Evolutionary conservation across 2,888 invertebrate species (phyloP).

Genomic region (Tupiocoris notatus): DNA sequence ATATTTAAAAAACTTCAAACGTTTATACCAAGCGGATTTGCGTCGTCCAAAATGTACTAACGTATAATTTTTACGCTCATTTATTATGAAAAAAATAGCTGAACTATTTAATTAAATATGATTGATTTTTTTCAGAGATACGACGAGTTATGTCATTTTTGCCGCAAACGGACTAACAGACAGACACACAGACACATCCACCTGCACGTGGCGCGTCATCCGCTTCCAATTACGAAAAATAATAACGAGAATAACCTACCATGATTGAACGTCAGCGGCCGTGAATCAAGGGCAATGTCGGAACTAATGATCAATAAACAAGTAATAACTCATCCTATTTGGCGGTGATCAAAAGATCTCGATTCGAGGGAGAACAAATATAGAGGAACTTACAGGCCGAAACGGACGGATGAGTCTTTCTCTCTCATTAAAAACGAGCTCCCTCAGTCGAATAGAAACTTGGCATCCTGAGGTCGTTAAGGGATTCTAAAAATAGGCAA

Average conservation of each 20-base stretch:
- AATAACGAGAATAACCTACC: neutral
- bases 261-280: neutral
- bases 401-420: neutral
- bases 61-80: no score
- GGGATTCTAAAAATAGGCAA: conserved; percentile 12
- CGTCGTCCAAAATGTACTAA: no score
- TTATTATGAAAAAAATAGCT: no score
- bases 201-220: no score
- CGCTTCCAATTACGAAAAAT: neutral
- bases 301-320: neutral
- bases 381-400: conserved; percentile 2
- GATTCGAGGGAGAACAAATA: conserved; percentile 11
- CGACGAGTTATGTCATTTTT: no score
- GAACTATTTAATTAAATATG: no score
- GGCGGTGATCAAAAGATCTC: conserved; percentile 20
- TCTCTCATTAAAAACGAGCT: neutral
- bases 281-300: neutral
- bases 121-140: no score
- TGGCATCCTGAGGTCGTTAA: conserved; percentile 31
- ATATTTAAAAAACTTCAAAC: no score
- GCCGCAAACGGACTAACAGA: no score
- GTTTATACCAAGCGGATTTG: no score
- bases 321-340: neutral
- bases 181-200: no score
- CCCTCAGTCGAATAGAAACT: conserved; percentile 2